phyloP scores from a whole-genome alignment of 53 echinoderm and acorn worm species.

The Holothuria scabra region DNA sequence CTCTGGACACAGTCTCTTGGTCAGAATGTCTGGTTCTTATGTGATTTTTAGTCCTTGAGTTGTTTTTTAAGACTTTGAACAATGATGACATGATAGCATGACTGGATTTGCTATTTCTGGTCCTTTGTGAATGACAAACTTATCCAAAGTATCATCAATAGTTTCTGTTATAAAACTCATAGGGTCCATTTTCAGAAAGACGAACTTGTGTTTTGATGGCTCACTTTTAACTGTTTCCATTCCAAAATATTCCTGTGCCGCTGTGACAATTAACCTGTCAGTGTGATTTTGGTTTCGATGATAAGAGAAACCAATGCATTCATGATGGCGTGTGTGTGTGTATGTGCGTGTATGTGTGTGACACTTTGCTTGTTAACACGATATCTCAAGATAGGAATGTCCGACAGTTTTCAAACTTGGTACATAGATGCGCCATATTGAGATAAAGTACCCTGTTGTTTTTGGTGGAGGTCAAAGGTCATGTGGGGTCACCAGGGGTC shows the following conservation, averaged over 20 bases:
- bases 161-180: slow-evolving; percentile 24
- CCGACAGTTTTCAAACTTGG: no score
- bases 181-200: slow-evolving; percentile 25
- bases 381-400: no score
- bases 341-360: no score
- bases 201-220: slow-evolving; percentile 26
- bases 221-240: slow-evolving; percentile 51
- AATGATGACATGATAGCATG: slow-evolving; percentile 23
- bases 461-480: no score
- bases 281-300: no score
- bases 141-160: slow-evolving; percentile 26
- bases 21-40: slow-evolving; percentile 23
- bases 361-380: no score
- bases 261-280: slow-evolving; percentile 48
- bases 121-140: slow-evolving; percentile 46
- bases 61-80: slow-evolving; percentile 32
- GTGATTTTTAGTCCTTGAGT: slow-evolving; percentile 22
- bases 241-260: slow-evolving; percentile 46
- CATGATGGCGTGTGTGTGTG: no score
- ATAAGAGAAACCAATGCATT: no score
- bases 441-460: no score
- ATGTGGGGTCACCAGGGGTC: no score
- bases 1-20: background rate
- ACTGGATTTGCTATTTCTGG: slow-evolving; percentile 16
- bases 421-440: no score